Evolutionary conservation across 2,888 invertebrate genomes (phyloP), one percentile per base, ranked within the genome.

Genomic region (Eupithecia centaureata): DNA sequence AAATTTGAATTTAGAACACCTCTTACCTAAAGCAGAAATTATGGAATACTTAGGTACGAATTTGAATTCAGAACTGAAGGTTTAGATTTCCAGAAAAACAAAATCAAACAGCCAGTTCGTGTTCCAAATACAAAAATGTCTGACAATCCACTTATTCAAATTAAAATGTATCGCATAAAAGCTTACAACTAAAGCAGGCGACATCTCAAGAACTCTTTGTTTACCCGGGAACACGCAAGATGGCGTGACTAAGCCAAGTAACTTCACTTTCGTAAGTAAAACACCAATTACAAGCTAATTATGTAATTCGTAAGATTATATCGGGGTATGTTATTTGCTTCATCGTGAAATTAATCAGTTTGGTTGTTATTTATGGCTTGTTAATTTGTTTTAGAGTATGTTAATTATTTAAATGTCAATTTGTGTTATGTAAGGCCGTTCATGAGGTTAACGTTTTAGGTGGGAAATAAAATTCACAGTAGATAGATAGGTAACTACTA

Each of bases 211-310:
- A 63, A 67, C 42, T 63, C 61, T 32, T 56, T 68, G 61, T 68
- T 68, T 64, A 58, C 68, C 22, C 42, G 51, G 59, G 18, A 33
- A 57, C 86, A 86, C 86, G 86, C 84, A 74, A 84, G 70, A 65
- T 83, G 72, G 75, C 86, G 86, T 86, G 68, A 57, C 57, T 84
- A 62, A 62, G 71, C 61, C 61, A 63, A 54, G 69, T 77, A 76
- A 78, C 54, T 64, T 64, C 56, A 61, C 63, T 58, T 64, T 54
- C 52, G 54, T 63, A 61, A 57, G 51, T 61, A 58, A 58, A 61
- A 64, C 47, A 58, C 58, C 38, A 65, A 61, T 68, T 61, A 52
- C 68, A 25, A 8, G 30, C 61, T 58, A 61, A 68, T 68, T 65
- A 64, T 52, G 61, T 68, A 42, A 65, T 64, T 61, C 52, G 64